A percentile compares a stretch with the other conserved stretches of the same genome.
Conservation (phyloP, 2,113 vertebrate species). For the Oncorhynchus masou region DNA sequence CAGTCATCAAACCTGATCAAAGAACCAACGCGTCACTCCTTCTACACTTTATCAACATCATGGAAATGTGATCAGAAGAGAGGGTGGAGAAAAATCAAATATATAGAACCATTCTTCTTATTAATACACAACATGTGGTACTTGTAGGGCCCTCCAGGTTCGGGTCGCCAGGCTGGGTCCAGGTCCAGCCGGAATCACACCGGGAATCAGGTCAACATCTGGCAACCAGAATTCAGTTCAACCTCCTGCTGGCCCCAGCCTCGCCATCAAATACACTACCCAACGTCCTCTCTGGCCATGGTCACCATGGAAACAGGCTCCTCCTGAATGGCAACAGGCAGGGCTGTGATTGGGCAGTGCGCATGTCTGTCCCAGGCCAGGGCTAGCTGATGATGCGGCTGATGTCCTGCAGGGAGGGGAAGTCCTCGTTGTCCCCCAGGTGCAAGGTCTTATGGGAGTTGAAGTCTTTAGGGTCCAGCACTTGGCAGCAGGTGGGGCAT, state of each 20-base stretch:
- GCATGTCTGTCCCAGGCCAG: not conserved
- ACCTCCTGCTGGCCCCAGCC: not conserved
- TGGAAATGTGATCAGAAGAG: not conserved
- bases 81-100: not conserved
- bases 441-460: slow-evolving; percentile 87
- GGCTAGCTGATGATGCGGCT: slow-evolving; percentile 91
- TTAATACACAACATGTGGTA: not conserved
- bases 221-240: not conserved
- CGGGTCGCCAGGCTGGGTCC: not conserved
- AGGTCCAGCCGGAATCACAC: not conserved
- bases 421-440: slow-evolving; percentile 81
- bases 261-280: slow-evolving; percentile 7
- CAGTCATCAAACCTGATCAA: not conserved
- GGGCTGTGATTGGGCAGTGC: slow-evolving; percentile 12
- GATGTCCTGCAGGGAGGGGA: slow-evolving; percentile 92
- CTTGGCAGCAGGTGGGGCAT: slow-evolving; percentile 91
- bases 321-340: slow-evolving; percentile 12
- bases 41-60: not conserved
- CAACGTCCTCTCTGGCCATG: slow-evolving; percentile 18
- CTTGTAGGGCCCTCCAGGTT: not conserved
- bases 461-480: slow-evolving; percentile 86
- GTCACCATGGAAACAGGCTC: slow-evolving; percentile 14
- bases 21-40: not conserved
- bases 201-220: not conserved
- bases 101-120: not conserved